These are phyloP conservation scores for Gorilla gorilla DNA, from an alignment of 2,113 vertebrate genomes.

Conservation along the genomic window DNA sequence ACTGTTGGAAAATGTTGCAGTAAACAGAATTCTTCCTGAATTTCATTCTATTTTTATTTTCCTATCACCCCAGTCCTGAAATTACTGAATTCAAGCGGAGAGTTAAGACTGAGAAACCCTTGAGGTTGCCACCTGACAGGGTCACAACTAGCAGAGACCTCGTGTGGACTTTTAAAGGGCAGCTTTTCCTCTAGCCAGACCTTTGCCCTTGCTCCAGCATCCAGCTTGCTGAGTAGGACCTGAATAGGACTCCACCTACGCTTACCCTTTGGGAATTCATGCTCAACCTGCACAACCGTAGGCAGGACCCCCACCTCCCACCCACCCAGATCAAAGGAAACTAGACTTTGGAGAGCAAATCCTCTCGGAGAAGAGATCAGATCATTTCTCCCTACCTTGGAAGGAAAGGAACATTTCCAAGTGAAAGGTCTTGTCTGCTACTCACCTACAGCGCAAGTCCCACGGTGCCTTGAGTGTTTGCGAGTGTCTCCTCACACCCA, in stretches of 20 bases:
- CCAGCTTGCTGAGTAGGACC: not conserved
- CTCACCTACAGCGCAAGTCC: not conserved
- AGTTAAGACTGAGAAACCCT: not conserved
- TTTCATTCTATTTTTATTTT: not conserved
- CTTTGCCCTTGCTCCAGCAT: not conserved
- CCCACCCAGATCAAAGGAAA: not conserved
- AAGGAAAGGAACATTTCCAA: not conserved
- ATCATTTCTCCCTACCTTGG: not conserved
- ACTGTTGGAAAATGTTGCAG: not conserved
- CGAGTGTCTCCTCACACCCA: not conserved
- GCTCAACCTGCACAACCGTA: not conserved
- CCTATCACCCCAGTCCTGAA: not conserved
- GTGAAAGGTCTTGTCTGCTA: not conserved
- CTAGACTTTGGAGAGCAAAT: not conserved
- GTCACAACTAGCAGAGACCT: not conserved
- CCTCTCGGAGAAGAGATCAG: not conserved
- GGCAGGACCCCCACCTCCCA: not conserved
- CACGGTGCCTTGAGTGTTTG: not conserved
- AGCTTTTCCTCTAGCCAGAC: not conserved
- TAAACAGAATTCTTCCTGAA: not conserved
- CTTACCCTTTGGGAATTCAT: not conserved
- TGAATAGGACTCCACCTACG: not conserved
- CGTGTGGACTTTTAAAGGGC: not conserved
- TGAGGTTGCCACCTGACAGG: not conserved
- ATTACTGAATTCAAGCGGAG: not conserved